Percentiles rank a stretch among this genome's conserved stretches.
phyloP scores from a whole-genome alignment of 2,888 invertebrate species.

The Camptogramma bilineatum region DNA sequence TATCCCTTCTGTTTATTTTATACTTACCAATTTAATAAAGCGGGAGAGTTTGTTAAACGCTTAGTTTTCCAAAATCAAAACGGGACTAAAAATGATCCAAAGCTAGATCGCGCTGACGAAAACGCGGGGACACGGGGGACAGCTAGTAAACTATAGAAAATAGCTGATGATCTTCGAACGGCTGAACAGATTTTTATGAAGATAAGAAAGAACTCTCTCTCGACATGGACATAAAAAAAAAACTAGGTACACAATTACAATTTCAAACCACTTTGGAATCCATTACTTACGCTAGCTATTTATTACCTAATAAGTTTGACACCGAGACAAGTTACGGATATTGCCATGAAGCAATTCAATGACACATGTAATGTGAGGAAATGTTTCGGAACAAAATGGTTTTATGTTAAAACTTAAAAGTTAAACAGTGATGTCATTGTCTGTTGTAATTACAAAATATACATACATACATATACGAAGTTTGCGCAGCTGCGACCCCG shows the following conservation, averaged over 20 bases:
- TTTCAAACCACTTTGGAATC: not conserved
- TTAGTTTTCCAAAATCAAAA: too few relatives aligned
- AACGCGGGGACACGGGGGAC: too few relatives aligned
- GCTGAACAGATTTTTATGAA: too few relatives aligned
- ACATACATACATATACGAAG: slow-evolving; percentile 46
- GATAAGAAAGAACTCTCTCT: too few relatives aligned
- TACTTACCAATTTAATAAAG: too few relatives aligned
- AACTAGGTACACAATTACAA: not conserved
- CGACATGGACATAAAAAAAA: too few relatives aligned
- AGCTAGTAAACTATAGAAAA: too few relatives aligned
- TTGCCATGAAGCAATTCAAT: slow-evolving; percentile 30
- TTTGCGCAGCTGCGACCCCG: slow-evolving; percentile 80
- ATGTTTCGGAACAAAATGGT: slow-evolving; percentile 42
- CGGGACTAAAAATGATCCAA: too few relatives aligned
- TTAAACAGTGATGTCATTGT: slow-evolving; percentile 72
- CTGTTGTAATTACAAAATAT: slow-evolving; percentile 67
- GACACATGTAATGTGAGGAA: slow-evolving; percentile 34
- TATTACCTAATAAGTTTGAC: slow-evolving; percentile 19
- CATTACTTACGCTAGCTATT: slow-evolving; percentile 6
- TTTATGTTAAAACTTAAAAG: slow-evolving; percentile 48
- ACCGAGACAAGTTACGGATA: slow-evolving; percentile 22
- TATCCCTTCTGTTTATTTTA: too few relatives aligned
- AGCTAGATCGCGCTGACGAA: too few relatives aligned
- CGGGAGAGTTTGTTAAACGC: too few relatives aligned
- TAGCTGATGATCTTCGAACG: too few relatives aligned